Evolutionary conservation across 1,140 invertebrate genomes (phyloP).

Genomic region (Latrodectus geometricus): DNA sequence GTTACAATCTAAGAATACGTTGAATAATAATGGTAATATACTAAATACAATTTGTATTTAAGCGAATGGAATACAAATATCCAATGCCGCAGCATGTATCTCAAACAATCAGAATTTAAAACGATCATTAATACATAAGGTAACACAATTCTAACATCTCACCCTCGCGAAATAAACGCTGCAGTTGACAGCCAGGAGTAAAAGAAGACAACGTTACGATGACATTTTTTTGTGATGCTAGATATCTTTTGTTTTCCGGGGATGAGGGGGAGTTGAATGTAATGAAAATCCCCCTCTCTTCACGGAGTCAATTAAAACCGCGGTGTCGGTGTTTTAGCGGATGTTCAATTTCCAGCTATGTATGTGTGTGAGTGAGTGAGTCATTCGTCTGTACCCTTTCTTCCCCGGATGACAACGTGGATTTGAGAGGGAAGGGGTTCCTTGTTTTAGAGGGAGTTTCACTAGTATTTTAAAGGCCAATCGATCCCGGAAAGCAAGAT

Average conservation of each 20-base stretch:
- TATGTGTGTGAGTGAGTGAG: too few relatives aligned
- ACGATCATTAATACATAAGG: too few relatives aligned
- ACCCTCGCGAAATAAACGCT: background rate
- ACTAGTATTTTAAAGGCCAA: background rate
- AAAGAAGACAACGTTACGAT: background rate
- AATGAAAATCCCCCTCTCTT: conserved; percentile 5
- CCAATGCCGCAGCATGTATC: too few relatives aligned
- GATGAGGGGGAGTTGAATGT: background rate
- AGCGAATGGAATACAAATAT: too few relatives aligned
- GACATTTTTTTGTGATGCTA: background rate
- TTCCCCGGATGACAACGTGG: conserved; percentile 28
- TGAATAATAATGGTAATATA: too few relatives aligned
- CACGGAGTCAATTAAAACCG: conserved; percentile 21
- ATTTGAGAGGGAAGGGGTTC: conserved; percentile 17
- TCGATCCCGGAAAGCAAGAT: background rate
- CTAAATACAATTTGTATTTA: too few relatives aligned
- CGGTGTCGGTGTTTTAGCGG: background rate
- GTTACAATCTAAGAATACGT: too few relatives aligned
- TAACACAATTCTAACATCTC: too few relatives aligned
- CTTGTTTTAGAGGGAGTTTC: conserved; percentile 1
- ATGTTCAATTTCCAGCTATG: background rate
- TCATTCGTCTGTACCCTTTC: background rate
- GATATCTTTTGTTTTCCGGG: background rate
- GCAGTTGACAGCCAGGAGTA: background rate
- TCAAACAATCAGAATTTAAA: too few relatives aligned